Percentiles rank a stretch among this genome's conserved stretches.
These are phyloP conservation scores for Argyresthia goedartella DNA, from an alignment of 2,888 invertebrate genomes.

Conservation along the genomic window DNA sequence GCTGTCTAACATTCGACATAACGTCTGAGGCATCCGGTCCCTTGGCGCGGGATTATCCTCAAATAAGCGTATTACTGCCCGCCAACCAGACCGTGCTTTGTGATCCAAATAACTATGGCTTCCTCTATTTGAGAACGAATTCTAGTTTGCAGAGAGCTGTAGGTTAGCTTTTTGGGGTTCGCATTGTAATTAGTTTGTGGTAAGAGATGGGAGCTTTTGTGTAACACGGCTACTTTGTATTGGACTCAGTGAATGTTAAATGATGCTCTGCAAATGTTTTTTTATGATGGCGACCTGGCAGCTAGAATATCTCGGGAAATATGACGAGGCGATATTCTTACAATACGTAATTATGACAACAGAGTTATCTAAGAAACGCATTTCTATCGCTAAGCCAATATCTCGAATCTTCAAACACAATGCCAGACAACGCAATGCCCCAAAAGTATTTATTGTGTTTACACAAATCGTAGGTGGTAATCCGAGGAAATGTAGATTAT, in stretches of 20 bases:
- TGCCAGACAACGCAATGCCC: slow-evolving; percentile 35
- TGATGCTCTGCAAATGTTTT: no score
- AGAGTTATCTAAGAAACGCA: not conserved
- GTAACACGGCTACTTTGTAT: no score
- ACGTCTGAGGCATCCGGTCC: no score
- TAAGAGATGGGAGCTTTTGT: no score
- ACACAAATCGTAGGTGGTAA: slow-evolving; percentile 69
- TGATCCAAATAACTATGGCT: slow-evolving; percentile 48
- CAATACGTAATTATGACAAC: slow-evolving; percentile 1
- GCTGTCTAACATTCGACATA: no score
- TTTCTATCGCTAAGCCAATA: slow-evolving; percentile 14
- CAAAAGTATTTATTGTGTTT: slow-evolving; percentile 68
- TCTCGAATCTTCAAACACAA: slow-evolving; percentile 33
- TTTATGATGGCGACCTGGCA: no score
- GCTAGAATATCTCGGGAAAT: not conserved
- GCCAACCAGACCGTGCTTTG: slow-evolving; percentile 33
- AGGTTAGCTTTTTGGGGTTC: no score
- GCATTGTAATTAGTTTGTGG: no score
- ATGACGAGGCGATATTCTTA: not conserved
- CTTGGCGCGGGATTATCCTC: slow-evolving; percentile 36
- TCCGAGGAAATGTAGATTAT: slow-evolving; percentile 29
- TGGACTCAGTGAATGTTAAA: no score
- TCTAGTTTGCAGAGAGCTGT: not conserved
- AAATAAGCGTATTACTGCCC: slow-evolving; percentile 56
- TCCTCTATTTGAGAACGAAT: slow-evolving; percentile 12